A percentile compares a stretch with the other conserved stretches of the same genome.
Conservation (phyloP, 1,140 invertebrate genomes). For the Hetaerina americana region DNA sequence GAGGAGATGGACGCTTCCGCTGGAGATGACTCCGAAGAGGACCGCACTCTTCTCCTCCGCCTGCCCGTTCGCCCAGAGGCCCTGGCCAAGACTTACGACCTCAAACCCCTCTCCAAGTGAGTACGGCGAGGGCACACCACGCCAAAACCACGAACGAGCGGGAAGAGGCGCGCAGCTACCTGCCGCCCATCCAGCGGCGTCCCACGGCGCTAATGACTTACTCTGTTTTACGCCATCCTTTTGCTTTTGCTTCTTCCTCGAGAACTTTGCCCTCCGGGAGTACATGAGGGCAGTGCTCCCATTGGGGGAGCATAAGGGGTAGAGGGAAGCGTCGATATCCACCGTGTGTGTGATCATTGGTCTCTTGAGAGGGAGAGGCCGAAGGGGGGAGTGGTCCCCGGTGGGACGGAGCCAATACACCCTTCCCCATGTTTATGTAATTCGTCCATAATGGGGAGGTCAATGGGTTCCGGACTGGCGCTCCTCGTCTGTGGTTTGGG, state of each 20-base stretch:
- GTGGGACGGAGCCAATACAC: no score
- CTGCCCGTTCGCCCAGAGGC: conserved; percentile 46
- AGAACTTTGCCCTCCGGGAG: background rate
- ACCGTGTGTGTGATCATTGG: no score
- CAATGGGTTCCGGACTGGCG: no score
- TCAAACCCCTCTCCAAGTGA: conserved; percentile 45
- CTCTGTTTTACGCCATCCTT: background rate
- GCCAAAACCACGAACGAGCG: background rate
- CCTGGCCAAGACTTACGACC: conserved; percentile 53
- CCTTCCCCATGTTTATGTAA: no score
- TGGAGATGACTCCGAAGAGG: background rate
- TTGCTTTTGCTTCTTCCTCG: background rate
- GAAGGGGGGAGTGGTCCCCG: no score
- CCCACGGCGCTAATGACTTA: background rate
- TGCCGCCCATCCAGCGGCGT: background rate
- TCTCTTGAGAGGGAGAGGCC: no score
- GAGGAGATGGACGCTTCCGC: background rate
- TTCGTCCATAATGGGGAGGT: no score
- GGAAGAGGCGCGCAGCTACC: background rate
- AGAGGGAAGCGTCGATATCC: no score
- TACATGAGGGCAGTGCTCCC: background rate
- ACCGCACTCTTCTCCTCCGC: conserved; percentile 31
- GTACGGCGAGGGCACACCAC: conserved; percentile 7
- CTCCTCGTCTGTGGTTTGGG: no score
- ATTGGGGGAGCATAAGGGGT: no score